These are phyloP conservation scores for Nasonia giraulti DNA, from an alignment of 1,140 invertebrate genomes.

Conservation along the genomic window DNA sequence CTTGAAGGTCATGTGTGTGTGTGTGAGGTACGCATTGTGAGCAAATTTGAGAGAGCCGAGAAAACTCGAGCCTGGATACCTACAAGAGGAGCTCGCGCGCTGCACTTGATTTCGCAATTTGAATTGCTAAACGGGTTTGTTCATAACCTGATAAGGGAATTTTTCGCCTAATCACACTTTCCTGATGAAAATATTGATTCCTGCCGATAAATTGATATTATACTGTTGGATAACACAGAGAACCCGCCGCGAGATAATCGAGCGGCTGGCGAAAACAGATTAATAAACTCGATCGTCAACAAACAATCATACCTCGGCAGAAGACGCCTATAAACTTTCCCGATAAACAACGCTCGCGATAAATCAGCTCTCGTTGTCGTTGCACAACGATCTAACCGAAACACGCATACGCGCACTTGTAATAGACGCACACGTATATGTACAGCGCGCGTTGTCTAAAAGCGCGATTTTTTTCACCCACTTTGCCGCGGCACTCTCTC, in stretches of 20 bases:
- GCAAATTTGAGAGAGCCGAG: background rate
- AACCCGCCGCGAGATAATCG: background rate
- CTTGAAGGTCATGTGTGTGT: slow-evolving; percentile 57
- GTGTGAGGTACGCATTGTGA: background rate
- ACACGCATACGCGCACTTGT: background rate
- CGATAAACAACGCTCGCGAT: background rate
- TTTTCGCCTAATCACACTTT: background rate
- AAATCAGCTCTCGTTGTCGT: slow-evolving; percentile 6
- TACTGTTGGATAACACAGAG: too few relatives aligned
- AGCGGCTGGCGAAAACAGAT: background rate
- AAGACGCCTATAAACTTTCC: too few relatives aligned
- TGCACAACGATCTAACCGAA: background rate
- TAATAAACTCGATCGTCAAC: background rate
- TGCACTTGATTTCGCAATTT: background rate
- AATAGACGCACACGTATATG: background rate
- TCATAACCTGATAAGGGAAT: background rate
- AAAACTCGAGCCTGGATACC: background rate
- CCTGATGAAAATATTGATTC: background rate
- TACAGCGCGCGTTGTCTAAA: background rate
- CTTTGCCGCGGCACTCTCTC: slow-evolving; percentile 9
- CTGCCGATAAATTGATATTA: too few relatives aligned
- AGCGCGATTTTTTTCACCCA: slow-evolving; percentile 28
- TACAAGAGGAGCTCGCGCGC: background rate
- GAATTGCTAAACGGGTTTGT: background rate
- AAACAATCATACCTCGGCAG: too few relatives aligned